Conservation (phyloP, 2,888 invertebrate species). For the Eumacrocentrus americanus region DNA sequence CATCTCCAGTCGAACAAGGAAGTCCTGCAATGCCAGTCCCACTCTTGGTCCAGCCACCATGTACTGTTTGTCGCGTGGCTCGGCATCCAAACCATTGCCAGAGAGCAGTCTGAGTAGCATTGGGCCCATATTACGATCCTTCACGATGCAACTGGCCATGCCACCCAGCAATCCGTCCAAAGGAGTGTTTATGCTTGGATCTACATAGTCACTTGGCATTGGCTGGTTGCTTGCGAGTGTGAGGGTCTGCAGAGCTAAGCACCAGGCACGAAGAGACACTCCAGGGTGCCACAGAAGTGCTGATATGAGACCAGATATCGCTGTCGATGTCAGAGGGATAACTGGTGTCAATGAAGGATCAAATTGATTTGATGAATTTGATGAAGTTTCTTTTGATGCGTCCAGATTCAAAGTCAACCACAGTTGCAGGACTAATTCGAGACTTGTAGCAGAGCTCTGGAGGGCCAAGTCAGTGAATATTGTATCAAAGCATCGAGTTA, state of each 20-base stretch:
- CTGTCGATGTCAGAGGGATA: conserved; percentile 70
- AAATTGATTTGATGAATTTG: conserved; percentile 61
- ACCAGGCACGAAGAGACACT: conserved; percentile 79
- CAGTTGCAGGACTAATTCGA: conserved; percentile 83
- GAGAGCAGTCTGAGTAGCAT: conserved; percentile 73
- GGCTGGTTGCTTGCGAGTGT: conserved; percentile 75
- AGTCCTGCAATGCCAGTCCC: conserved; percentile 75
- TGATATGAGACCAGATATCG: conserved; percentile 71
- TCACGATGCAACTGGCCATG: conserved; percentile 70
- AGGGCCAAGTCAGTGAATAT: conserved; percentile 72
- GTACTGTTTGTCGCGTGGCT: conserved; percentile 64
- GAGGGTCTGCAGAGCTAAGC: conserved; percentile 76
- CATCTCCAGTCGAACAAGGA: conserved; percentile 72
- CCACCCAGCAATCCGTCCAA: conserved; percentile 62
- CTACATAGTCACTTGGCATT: conserved; percentile 47
- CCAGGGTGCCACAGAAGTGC: conserved; percentile 73
- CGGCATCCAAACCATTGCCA: conserved; percentile 67
- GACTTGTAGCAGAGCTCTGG: conserved; percentile 73
- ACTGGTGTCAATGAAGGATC: conserved; percentile 68
- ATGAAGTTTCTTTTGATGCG: conserved; percentile 61
- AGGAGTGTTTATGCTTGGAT: conserved; percentile 49
- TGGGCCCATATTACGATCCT: conserved; percentile 72
- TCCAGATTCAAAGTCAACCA: conserved; percentile 85
- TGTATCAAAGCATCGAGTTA: conserved; percentile 73
- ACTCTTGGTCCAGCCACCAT: conserved; percentile 76